phyloP scores from a whole-genome alignment of 2,888 invertebrate genomes.

The Bhutanitis thaidina region DNA sequence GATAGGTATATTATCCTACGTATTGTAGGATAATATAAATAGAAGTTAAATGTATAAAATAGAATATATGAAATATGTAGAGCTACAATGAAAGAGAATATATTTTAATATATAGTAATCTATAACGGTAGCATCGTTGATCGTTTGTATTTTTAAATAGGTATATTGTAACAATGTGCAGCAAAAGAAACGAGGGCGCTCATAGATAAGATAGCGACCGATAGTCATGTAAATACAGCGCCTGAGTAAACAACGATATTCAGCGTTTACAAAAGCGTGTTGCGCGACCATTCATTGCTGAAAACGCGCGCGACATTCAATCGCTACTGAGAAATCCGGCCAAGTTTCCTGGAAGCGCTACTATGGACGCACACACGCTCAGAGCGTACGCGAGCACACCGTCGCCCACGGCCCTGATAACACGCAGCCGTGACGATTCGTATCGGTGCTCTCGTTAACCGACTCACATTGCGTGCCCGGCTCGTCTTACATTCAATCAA shows the following conservation, averaged over 20 bases:
- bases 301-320: conserved; percentile 68
- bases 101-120: no score
- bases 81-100: no score
- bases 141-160: neutral
- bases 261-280: conserved; percentile 36
- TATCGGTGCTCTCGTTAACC: conserved; percentile 34
- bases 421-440: conserved; percentile 61
- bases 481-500: conserved; percentile 68
- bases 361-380: conserved; percentile 59
- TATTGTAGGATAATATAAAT: neutral
- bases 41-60: neutral
- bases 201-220: conserved; percentile 22
- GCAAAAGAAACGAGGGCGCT: neutral
- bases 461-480: conserved; percentile 62
- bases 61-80: no score
- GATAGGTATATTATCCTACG: neutral
- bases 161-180: neutral
- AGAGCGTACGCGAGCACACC: conserved; percentile 47
- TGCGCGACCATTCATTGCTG: conserved; percentile 64
- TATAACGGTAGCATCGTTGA: neutral
- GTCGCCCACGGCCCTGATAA: conserved; percentile 68
- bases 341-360: conserved; percentile 76
- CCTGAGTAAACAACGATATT: conserved; percentile 15
- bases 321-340: conserved; percentile 72
- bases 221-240: conserved; percentile 7